Evolutionary conservation across 2,888 invertebrate genomes (phyloP).

Genomic region (Leptopilina drosophilae): DNA sequence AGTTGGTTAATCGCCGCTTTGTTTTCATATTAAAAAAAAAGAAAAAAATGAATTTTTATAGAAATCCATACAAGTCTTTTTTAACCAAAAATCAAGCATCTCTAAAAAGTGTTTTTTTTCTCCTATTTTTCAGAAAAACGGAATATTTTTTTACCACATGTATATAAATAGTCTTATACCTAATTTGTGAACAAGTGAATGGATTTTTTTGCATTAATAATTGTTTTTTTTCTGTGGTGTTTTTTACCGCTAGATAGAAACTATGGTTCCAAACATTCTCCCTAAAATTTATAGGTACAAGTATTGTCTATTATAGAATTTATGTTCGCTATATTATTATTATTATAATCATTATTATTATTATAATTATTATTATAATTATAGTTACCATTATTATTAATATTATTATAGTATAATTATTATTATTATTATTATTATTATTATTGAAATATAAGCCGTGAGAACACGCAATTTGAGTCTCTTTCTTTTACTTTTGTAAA

Average conservation of each 20-base stretch:
- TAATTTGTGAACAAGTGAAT: slow-evolving; percentile 62
- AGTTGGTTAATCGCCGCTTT: slow-evolving; percentile 36
- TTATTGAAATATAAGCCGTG: slow-evolving; percentile 42
- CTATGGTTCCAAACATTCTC: slow-evolving; percentile 48
- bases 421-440: too few species aligned
- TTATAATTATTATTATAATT: too few species aligned
- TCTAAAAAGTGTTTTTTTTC: slow-evolving; percentile 6
- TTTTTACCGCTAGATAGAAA: slow-evolving; percentile 51
- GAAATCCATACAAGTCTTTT: slow-evolving; percentile 4
- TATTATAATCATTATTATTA: too few species aligned
- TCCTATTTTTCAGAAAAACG: background rate
- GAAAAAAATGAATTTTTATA: slow-evolving; percentile 1
- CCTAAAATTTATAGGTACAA: slow-evolving; percentile 58
- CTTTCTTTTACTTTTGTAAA: slow-evolving; percentile 34
- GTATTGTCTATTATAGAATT: slow-evolving; percentile 73
- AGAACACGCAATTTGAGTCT: slow-evolving; percentile 34
- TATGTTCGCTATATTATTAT: slow-evolving; percentile 49
- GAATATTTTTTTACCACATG: slow-evolving; percentile 43
- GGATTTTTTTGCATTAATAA: slow-evolving; percentile 46
- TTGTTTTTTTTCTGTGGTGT: slow-evolving; percentile 51
- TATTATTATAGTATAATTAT: slow-evolving; percentile 17
- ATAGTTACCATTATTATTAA: too few species aligned
- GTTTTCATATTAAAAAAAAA: background rate
- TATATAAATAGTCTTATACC: slow-evolving; percentile 52
- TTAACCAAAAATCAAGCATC: slow-evolving; percentile 26